Evolutionary conservation across 2,888 invertebrate species (phyloP).

Genomic region (Ferdinandea cuprea): DNA sequence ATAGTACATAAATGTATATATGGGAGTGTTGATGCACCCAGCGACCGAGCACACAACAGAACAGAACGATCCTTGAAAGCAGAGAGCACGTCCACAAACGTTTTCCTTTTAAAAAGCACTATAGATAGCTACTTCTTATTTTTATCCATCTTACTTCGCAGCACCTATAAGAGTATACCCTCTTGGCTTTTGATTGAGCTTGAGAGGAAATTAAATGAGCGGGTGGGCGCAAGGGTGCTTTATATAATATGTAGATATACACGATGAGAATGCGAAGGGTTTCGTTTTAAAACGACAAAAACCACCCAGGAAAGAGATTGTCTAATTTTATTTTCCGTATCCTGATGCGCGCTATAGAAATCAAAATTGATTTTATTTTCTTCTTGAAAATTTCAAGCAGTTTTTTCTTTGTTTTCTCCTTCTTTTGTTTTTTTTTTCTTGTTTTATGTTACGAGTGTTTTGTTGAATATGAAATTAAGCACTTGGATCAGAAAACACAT

Average conservation of each 20-base stretch:
- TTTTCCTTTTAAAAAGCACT: conserved; percentile 13
- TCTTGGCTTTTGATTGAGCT: conserved; percentile 33
- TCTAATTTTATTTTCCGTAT: conserved; percentile 50
- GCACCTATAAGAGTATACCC: neutral
- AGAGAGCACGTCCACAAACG: conserved; percentile 2
- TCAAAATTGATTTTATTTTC: conserved; percentile 50
- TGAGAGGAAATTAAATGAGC: neutral
- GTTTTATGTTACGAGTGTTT: no score
- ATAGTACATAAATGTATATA: neutral
- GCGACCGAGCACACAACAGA: no score
- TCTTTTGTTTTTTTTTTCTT: no score
- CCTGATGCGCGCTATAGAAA: conserved; percentile 21
- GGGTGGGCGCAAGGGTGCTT: neutral
- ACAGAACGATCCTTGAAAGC: conserved; percentile 4
- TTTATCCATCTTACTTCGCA: conserved; percentile 10
- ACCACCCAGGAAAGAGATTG: conserved; percentile 48
- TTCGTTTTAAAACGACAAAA: conserved; percentile 35
- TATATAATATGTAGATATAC: neutral
- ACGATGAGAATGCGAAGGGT: neutral
- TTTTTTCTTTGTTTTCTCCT: no score
- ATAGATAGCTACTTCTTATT: conserved; percentile 5
- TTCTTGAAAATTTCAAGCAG: conserved; percentile 4
- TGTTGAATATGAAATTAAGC: no score
- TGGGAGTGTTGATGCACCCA: neutral
- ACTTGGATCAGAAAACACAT: no score